Evolutionary conservation across 2,113 vertebrate genomes (phyloP).

Genomic region (Clinocottus analis): DNA sequence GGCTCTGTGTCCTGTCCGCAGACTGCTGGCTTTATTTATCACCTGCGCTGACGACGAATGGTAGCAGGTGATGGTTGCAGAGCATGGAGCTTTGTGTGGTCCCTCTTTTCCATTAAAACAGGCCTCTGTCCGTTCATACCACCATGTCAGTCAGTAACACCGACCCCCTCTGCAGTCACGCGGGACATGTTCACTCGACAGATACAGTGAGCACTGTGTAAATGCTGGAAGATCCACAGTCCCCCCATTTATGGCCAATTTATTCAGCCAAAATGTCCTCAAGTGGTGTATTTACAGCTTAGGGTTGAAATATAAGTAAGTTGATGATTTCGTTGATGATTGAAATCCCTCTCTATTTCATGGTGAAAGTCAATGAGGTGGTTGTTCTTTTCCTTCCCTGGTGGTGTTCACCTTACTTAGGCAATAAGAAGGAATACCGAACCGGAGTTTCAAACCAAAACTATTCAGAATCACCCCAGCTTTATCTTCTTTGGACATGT

Average conservation of each 20-base stretch:
- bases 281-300: slow-evolving; percentile 33
- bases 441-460: slow-evolving; percentile 26
- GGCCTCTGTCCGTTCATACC: slow-evolving; percentile 52
- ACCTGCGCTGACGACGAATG: slow-evolving; percentile 42
- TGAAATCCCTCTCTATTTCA: slow-evolving; percentile 45
- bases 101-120: slow-evolving; percentile 56
- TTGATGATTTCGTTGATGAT: slow-evolving; percentile 51
- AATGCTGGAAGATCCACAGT: slow-evolving; percentile 47
- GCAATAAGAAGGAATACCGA: slow-evolving; percentile 7
- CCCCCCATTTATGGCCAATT: slow-evolving; percentile 41
- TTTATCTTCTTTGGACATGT: slow-evolving; percentile 36
- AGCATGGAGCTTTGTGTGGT: slow-evolving; percentile 65
- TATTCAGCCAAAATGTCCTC: slow-evolving; percentile 27
- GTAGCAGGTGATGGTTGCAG: slow-evolving; percentile 71
- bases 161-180: background rate
- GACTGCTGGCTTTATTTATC: slow-evolving; percentile 48
- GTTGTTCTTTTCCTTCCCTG: slow-evolving; percentile 39
- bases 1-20: background rate
- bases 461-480: background rate
- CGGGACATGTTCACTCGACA: slow-evolving; percentile 7
- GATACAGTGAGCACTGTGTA: slow-evolving; percentile 63
- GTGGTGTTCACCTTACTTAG: background rate
- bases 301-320: slow-evolving; percentile 39
- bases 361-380: slow-evolving; percentile 44
- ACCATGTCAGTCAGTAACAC: slow-evolving; percentile 58